Conservation (phyloP, 2,113 vertebrate species). For the Centropus unirufus region DNA sequence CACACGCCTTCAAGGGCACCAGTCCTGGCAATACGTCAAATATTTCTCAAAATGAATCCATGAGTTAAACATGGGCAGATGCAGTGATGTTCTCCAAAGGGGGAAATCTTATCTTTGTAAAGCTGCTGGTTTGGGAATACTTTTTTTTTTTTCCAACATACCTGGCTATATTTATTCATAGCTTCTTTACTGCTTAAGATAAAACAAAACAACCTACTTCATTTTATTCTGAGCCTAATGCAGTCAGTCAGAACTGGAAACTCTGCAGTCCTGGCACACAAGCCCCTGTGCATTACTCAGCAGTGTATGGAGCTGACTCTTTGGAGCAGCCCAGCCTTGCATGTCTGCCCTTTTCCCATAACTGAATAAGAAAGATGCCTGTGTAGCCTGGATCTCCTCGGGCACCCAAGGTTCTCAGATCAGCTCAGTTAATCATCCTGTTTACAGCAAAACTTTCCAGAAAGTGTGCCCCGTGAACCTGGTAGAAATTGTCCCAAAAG, state of each 20-base stretch:
- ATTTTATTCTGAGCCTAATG: background rate
- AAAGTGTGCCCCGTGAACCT: background rate
- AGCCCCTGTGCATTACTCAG: slow-evolving; percentile 21
- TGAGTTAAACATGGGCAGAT: background rate
- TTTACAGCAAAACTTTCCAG: background rate
- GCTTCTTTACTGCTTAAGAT: background rate
- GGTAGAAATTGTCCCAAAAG: background rate
- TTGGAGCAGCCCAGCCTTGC: background rate
- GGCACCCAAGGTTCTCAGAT: background rate
- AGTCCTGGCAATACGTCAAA: background rate
- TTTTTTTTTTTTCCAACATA: background rate
- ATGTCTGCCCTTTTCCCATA: background rate
- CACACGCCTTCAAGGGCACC: background rate
- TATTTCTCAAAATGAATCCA: background rate
- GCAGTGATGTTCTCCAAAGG: background rate
- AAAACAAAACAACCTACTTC: background rate
- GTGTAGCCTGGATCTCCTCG: background rate
- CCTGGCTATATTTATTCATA: background rate
- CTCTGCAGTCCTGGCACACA: slow-evolving; percentile 52
- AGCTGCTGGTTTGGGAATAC: background rate
- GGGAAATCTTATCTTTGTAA: background rate
- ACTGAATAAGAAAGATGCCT: background rate
- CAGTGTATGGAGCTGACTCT: background rate
- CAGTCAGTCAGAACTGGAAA: background rate
- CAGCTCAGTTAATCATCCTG: background rate